These are phyloP conservation scores for Paragorgia papillata DNA, from an alignment of 92 coral and sea anemone genomes.

Conservation along the genomic window DNA sequence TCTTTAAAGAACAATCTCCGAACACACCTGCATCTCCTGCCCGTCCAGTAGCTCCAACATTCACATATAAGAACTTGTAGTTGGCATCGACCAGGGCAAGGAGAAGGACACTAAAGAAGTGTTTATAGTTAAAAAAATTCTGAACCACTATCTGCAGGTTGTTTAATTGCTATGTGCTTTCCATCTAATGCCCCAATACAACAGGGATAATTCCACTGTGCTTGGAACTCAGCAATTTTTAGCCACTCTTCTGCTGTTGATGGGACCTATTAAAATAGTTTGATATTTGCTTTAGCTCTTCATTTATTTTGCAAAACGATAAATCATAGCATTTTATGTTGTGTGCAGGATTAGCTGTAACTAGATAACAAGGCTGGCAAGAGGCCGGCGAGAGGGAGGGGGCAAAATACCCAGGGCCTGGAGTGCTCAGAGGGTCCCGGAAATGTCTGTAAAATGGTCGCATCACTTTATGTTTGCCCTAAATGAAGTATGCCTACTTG, in stretches of 20 bases:
- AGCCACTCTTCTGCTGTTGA: constrained; percentile 15
- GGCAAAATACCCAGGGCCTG: too few species aligned
- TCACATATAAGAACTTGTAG: constrained; percentile 61
- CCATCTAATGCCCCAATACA: constrained; percentile 62
- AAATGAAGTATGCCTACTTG: too few species aligned
- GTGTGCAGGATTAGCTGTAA: too few species aligned
- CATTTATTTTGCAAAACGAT: too few species aligned
- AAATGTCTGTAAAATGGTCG: too few species aligned
- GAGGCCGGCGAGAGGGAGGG: too few species aligned
- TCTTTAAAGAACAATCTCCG: constrained; percentile 38
- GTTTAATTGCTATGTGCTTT: constrained; percentile 59
- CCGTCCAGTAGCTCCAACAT: constrained; percentile 69
- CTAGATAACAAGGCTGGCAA: too few species aligned
- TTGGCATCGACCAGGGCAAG: constrained; percentile 55
- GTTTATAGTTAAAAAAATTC: constrained; percentile 56
- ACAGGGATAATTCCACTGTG: constrained; percentile 43
- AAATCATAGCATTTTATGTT: neutral
- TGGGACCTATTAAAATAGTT: neutral
- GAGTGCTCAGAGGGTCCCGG: too few species aligned
- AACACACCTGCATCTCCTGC: constrained; percentile 71
- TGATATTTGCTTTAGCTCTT: too few species aligned
- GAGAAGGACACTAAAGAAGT: constrained; percentile 40
- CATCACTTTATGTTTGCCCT: too few species aligned
- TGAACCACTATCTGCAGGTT: constrained; percentile 56
- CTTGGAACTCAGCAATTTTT: constrained; percentile 16